These are phyloP conservation scores for Tipula confusa DNA, from an alignment of 2,888 invertebrate species.

Conservation along the genomic window DNA sequence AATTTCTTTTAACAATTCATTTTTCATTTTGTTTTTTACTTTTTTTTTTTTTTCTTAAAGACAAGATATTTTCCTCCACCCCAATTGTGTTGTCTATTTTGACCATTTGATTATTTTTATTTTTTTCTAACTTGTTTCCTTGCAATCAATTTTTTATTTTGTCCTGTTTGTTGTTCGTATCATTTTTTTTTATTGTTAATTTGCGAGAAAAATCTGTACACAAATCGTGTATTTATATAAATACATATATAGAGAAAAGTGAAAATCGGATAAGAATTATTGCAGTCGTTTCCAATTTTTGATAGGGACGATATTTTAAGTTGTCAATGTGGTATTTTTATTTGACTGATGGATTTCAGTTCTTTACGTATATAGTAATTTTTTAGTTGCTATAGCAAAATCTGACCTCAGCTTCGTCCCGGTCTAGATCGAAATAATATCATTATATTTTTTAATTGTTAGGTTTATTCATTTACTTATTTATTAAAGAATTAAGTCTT, in stretches of 20 bases:
- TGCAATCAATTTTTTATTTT: not conserved
- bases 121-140: not conserved
- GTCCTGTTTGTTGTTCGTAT: not conserved
- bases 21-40: not conserved
- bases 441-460: too few relatives aligned
- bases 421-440: too few relatives aligned
- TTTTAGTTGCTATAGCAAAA: too few relatives aligned
- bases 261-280: not conserved
- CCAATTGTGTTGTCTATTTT: not conserved
- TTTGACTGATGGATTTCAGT: too few relatives aligned
- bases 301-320: too few relatives aligned
- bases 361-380: too few relatives aligned
- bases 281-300: not conserved
- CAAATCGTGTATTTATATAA: not conserved
- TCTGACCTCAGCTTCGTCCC: too few relatives aligned
- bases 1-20: slow-evolving; percentile 9
- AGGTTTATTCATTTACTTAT: too few relatives aligned
- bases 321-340: too few relatives aligned
- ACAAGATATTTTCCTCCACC: not conserved
- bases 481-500: too few relatives aligned
- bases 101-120: too few relatives aligned
- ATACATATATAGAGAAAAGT: not conserved
- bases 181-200: not conserved
- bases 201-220: not conserved
- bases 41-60: not conserved